A percentile compares a stretch with the other conserved stretches of the same genome.
Evolutionary conservation across 2,113 vertebrate species (phyloP).

Genomic region (Paralichthys olivaceus): DNA sequence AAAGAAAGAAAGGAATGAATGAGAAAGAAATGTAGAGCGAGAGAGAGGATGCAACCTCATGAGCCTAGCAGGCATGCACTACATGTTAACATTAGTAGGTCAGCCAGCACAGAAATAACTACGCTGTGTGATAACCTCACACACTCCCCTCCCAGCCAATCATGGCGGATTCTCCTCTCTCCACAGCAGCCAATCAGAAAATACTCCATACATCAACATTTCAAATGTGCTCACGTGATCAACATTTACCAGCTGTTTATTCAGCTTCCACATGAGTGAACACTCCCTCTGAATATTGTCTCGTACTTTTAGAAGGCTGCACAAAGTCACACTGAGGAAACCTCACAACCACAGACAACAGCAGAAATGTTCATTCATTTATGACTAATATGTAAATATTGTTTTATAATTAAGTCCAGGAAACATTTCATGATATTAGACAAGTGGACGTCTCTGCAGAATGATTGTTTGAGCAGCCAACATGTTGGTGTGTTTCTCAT

Average conservation of each 20-base stretch:
- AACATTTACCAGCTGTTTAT: constrained; percentile 48
- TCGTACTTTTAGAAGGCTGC: background rate
- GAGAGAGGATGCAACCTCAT: constrained; percentile 68
- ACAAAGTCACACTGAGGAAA: constrained; percentile 1
- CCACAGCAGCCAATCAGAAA: constrained; percentile 43
- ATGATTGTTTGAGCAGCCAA: background rate
- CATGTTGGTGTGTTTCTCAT: constrained; percentile 14
- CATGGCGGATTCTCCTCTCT: constrained; percentile 25
- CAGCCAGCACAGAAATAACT: constrained; percentile 80
- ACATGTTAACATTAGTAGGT: constrained; percentile 81
- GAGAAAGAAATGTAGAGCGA: constrained; percentile 8
- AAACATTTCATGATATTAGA: background rate
- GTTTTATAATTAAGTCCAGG: background rate
- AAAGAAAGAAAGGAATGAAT: background rate
- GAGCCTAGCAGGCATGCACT: constrained; percentile 76
- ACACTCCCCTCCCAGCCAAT: constrained; percentile 40
- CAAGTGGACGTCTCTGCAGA: constrained; percentile 15
- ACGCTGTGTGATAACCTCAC: constrained; percentile 54
- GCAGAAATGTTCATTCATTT: background rate
- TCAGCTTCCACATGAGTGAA: constrained; percentile 58
- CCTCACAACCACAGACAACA: background rate
- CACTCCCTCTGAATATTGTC: constrained; percentile 11
- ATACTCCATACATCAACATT: constrained; percentile 48
- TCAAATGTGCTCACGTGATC: constrained; percentile 50
- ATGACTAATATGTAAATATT: background rate